A percentile compares a stretch with the other conserved stretches of the same genome.
These are phyloP conservation scores for Leucozona laternaria DNA, from an alignment of 2,888 invertebrate genomes.

Conservation along the genomic window DNA sequence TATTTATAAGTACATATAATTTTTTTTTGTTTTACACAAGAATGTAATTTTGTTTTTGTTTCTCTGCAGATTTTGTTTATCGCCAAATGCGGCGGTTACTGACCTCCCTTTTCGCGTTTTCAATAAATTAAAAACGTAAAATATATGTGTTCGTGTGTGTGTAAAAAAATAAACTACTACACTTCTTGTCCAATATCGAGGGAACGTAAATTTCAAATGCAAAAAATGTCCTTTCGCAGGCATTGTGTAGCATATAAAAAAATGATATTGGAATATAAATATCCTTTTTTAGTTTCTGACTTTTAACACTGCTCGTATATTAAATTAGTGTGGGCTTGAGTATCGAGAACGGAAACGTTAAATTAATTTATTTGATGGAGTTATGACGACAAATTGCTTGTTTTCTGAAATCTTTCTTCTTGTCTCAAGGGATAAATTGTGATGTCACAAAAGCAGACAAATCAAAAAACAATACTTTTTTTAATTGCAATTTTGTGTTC, in stretches of 20 bases:
- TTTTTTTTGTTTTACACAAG: conserved; percentile 27
- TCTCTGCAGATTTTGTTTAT: conserved; percentile 61
- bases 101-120: conserved; percentile 46
- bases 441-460: no score
- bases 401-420: neutral
- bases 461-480: no score
- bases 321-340: conserved; percentile 7
- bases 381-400: neutral
- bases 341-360: neutral
- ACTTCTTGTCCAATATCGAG: conserved; percentile 52
- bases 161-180: conserved; percentile 9
- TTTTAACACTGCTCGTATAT: conserved; percentile 56
- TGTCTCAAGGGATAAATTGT: neutral
- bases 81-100: conserved; percentile 49
- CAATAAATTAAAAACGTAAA: conserved; percentile 38
- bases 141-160: conserved; percentile 1
- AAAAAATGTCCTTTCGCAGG: neutral
- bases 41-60: conserved; percentile 34
- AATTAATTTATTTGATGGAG: neutral
- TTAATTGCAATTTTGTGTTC: no score
- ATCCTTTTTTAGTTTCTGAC: conserved; percentile 59
- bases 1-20: neutral
- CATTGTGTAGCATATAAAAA: conserved; percentile 14
- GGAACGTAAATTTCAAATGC: conserved; percentile 46
- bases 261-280: conserved; percentile 54